phyloP scores from a whole-genome alignment of 2,888 invertebrate genomes.

The Endotricha flammealis region DNA sequence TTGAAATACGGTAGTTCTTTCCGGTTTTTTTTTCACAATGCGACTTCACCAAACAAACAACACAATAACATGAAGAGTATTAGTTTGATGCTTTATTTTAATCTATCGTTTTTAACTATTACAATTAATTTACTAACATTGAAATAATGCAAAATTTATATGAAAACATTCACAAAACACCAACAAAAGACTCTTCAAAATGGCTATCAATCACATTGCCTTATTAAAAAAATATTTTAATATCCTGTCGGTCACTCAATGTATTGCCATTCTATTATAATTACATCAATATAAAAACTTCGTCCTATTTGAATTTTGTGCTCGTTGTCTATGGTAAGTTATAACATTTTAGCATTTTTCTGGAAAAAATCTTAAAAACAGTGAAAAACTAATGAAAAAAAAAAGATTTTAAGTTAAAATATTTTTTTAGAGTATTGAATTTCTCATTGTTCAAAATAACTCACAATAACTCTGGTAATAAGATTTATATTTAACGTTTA shows the following conservation, averaged over 20 bases:
- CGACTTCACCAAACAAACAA: conserved; percentile 59
- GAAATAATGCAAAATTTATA: conserved; percentile 55
- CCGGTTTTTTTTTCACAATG: conserved; percentile 68
- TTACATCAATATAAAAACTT: conserved; percentile 30
- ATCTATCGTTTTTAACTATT: conserved; percentile 26
- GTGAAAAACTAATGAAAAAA: too few species aligned
- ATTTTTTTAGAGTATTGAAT: too few species aligned
- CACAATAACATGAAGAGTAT: conserved; percentile 34
- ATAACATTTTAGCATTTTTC: too few species aligned
- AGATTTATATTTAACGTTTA: too few species aligned
- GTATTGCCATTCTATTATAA: conserved; percentile 67
- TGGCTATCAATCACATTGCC: conserved; percentile 77
- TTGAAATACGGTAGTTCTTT: conserved; percentile 56
- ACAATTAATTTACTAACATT: conserved; percentile 37
- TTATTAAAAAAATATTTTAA: conserved; percentile 67
- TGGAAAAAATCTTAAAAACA: too few species aligned
- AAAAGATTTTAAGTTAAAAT: too few species aligned
- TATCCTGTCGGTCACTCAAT: conserved; percentile 65
- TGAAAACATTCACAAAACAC: conserved; percentile 79
- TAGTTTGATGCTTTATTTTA: conserved; percentile 29
- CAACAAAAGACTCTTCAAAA: conserved; percentile 78
- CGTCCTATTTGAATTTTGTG: neutral
- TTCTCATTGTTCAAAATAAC: too few species aligned
- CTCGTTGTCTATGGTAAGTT: conserved; percentile 51
- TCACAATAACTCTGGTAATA: too few species aligned